Conservation (phyloP, 2,113 vertebrate genomes). For the Rhabdornis inornatus region DNA sequence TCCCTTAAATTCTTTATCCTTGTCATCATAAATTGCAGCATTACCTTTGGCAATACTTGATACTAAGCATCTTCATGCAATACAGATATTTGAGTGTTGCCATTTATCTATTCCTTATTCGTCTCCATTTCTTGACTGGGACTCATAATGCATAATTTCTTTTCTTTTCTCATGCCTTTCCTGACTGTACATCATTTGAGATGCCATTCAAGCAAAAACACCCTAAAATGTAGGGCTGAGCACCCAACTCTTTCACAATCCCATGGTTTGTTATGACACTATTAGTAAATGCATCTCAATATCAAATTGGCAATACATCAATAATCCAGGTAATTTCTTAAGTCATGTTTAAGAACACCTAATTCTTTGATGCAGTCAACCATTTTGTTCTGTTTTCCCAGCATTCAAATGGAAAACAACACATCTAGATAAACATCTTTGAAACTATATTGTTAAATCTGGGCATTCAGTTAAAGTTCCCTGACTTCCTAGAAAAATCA, state of each 20-base stretch:
- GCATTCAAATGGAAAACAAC: neutral
- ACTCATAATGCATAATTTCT: neutral
- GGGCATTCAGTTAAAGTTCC: neutral
- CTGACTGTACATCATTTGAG: neutral
- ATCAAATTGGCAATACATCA: neutral
- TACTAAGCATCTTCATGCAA: neutral
- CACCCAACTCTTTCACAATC: neutral
- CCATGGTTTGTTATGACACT: neutral
- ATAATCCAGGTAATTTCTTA: neutral
- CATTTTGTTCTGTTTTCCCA: neutral
- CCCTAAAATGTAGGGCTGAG: neutral
- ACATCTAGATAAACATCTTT: neutral
- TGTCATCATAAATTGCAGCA: fast-evolving
- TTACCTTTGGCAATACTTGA: neutral
- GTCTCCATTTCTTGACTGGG: neutral
- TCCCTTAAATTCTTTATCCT: neutral
- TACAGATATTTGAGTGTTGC: neutral
- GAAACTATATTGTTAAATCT: neutral
- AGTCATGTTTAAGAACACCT: neutral
- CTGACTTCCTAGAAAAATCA: neutral
- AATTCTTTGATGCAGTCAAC: neutral
- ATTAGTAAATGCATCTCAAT: neutral
- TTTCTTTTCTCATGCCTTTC: neutral
- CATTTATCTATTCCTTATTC: neutral
- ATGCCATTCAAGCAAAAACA: neutral